phyloP scores from a whole-genome alignment of 2,113 vertebrate species.

The Macrotis lagotis region DNA sequence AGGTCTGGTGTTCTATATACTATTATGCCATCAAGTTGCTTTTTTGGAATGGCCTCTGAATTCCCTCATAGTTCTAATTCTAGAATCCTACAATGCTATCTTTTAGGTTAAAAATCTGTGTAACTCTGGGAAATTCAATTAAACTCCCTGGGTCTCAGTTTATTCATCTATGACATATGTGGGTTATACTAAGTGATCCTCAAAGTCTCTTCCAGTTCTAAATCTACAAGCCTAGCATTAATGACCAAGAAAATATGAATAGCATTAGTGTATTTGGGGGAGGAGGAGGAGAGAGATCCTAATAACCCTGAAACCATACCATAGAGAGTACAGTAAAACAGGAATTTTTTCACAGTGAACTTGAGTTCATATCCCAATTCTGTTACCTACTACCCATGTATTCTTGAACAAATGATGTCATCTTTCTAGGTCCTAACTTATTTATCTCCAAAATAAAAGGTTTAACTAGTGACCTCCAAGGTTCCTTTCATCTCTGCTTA shows the following conservation, averaged over 20 bases:
- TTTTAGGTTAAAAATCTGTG: background rate
- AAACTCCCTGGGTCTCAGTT: background rate
- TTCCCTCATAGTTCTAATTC: background rate
- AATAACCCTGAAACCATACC: background rate
- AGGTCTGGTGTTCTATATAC: too few relatives aligned
- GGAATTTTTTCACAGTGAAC: background rate
- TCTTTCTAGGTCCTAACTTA: background rate
- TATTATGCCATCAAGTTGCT: background rate
- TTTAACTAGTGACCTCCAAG: background rate
- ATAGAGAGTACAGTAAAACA: background rate
- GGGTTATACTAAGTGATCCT: background rate
- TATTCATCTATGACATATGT: background rate
- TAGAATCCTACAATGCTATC: background rate
- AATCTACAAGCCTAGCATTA: background rate
- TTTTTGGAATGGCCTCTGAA: background rate
- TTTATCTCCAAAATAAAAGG: background rate
- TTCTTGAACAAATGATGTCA: background rate
- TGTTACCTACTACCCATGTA: background rate
- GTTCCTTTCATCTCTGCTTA: background rate
- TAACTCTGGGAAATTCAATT: background rate
- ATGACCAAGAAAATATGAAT: background rate
- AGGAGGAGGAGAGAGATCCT: background rate
- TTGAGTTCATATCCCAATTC: background rate
- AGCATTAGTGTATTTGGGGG: background rate
- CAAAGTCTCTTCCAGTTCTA: background rate